Base-by-base conservation (phyloP, 2,888 invertebrate genomes). In the Ryuthela nishihirai region DNA sequence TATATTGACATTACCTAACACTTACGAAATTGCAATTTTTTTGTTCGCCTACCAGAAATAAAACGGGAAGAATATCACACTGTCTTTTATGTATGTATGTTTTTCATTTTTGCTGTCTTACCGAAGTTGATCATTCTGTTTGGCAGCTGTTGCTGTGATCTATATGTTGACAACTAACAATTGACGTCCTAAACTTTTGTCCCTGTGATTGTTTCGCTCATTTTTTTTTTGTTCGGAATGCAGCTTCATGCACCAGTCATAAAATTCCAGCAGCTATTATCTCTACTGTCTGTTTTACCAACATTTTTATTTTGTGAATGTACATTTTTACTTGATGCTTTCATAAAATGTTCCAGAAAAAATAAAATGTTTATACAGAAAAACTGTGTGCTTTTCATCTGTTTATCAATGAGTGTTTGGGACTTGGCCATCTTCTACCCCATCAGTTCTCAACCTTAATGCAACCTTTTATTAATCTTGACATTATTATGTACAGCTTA, bases 281-380 rank as follows among this genome's bases (percentile, higher is more conserved):
- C 24, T 41, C 15, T 41, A 25, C 26, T 18, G 23, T 41, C 5
- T 7, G 10, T 23, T 21, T 25, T n/a, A n/a, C 41, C 23, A 36
- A 23, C 29, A 44, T 44, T 43, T 39, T 36, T 38, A 38, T 35
- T 29, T 12, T 32, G 52, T 44, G 32, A 26, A 26, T 52, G 52
- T 52, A 52, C 32, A 52, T 52, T 52, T n/a, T 52, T 43, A 52
- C 52, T 44, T 26, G 39, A 44, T 39, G 52, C 52, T 52, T 44
- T 52, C 52, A 52, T 52, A 52, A 44, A 44, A 44, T 52, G 52
- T 43, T 52, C 44, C 39, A 52, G 52, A 36, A 39, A 12, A 52
- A 52, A 44, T 44, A 52, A 52, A 52, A 38, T 52, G 52, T 52
- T 52, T 52, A 36, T n/a, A n/a, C n/a, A n/a, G 26, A 44, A 29